Evolutionary conservation across 2,113 vertebrate species (phyloP).

Genomic region (Myanophis thanlyinensis): DNA sequence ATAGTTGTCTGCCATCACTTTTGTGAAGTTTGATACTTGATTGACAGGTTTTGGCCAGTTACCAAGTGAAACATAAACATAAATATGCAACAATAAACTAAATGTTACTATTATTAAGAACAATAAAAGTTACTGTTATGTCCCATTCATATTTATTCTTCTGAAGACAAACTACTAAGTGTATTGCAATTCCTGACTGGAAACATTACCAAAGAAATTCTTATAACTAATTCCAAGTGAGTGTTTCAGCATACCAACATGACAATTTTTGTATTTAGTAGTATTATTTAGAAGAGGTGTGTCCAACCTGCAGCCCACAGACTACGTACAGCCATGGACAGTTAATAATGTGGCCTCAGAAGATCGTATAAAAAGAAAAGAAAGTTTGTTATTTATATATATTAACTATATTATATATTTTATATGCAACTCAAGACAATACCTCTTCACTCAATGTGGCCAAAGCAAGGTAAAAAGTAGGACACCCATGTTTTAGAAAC

Average conservation of each 20-base stretch:
- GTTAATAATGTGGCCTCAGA: background rate
- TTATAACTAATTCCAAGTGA: background rate
- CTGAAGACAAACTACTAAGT: accelerated
- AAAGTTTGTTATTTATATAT: too few relatives aligned
- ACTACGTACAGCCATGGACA: background rate
- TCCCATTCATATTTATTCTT: background rate
- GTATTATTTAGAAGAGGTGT: background rate
- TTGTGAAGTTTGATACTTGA: background rate
- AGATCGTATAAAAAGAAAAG: background rate
- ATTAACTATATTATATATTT: too few relatives aligned
- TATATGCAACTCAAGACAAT: background rate
- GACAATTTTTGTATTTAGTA: background rate
- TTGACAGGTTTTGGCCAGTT: background rate
- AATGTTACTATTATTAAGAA: background rate
- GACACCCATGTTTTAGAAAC: background rate
- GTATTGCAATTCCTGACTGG: background rate
- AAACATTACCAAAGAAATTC: background rate
- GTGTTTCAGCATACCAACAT: background rate
- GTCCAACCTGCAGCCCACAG: background rate
- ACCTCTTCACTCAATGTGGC: background rate
- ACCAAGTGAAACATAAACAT: background rate
- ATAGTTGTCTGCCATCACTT: background rate
- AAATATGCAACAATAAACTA: background rate
- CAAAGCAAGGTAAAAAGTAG: background rate
- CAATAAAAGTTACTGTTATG: background rate